Conservation (phyloP, 2,797 vertebrate genomes). For the Hafferia zeledoni region DNA sequence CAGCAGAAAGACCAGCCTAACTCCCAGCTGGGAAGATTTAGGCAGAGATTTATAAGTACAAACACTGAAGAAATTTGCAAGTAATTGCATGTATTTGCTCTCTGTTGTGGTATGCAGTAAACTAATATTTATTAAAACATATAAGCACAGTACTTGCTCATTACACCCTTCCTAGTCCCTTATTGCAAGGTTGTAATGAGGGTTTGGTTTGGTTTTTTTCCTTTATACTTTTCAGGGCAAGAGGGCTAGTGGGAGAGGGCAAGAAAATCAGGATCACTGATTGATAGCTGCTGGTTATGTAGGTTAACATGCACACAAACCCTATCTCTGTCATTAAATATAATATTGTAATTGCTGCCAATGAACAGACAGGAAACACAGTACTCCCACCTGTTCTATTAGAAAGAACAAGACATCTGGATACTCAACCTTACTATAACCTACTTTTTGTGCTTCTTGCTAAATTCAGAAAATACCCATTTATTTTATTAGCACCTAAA, state of each 20-base stretch:
- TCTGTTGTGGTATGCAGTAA: conserved; percentile 71
- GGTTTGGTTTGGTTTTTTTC: not conserved
- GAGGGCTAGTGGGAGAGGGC: not conserved
- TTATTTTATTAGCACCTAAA: not conserved
- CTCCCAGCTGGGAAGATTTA: conserved; percentile 87
- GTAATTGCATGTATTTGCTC: conserved; percentile 80
- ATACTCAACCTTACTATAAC: not conserved
- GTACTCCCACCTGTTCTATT: not conserved
- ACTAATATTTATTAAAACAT: conserved; percentile 77
- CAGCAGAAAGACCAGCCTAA: conserved; percentile 74
- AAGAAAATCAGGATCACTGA: not conserved
- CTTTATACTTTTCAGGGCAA: conserved; percentile 55
- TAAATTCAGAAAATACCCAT: not conserved
- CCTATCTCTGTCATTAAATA: not conserved
- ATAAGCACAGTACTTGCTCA: conserved; percentile 60
- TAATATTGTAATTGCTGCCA: not conserved
- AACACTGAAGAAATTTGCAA: conserved; percentile 81
- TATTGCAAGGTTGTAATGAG: conserved; percentile 35
- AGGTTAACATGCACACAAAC: not conserved
- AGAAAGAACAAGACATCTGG: not conserved
- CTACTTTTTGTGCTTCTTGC: not conserved
- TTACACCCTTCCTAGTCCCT: conserved; percentile 55
- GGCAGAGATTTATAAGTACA: conserved; percentile 86
- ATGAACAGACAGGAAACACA: not conserved
- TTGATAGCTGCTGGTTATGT: not conserved